A percentile compares a stretch with the other conserved stretches of the same genome.
Conservation (phyloP, 30 jellyfish, hydroid and myxozoan genomes). For the Pseudorhiza aurosa region DNA sequence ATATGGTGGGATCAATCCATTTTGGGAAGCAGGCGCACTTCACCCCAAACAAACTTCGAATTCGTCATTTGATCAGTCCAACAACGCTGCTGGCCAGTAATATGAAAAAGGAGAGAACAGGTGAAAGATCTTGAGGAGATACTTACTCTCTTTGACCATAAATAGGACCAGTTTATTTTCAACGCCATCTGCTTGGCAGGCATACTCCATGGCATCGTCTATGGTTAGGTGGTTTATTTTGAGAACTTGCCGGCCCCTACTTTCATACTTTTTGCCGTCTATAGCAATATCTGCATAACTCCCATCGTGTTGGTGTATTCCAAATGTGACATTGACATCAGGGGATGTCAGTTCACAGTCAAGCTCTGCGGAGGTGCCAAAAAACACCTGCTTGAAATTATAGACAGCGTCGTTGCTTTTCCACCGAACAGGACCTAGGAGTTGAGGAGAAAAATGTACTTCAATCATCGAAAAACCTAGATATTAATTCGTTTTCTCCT, state of each 20-base stretch:
- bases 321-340: conserved; percentile 26
- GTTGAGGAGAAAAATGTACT: neutral
- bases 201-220: conserved; percentile 23
- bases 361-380: neutral
- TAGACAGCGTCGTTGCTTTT: neutral
- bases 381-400: neutral
- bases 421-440: conserved; percentile 10
- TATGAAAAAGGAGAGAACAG: too few relatives aligned
- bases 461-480: too few relatives aligned
- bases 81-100: too few relatives aligned
- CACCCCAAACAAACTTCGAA: too few relatives aligned
- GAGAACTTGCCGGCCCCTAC: conserved; percentile 43
- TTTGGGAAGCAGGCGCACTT: too few relatives aligned
- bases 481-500: too few relatives aligned
- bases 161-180: neutral
- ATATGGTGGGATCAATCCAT: too few relatives aligned
- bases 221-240: conserved; percentile 25
- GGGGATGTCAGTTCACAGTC: conserved; percentile 27
- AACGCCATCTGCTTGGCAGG: conserved; percentile 66
- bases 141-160: conserved; percentile 23
- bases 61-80: too few relatives aligned
- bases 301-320: neutral
- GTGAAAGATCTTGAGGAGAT: too few relatives aligned
- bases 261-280: conserved; percentile 61
- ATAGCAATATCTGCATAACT: conserved; percentile 1